These are phyloP conservation scores for Drosophila sproati DNA, from an alignment of 1,140 invertebrate species.

Conservation along the genomic window DNA sequence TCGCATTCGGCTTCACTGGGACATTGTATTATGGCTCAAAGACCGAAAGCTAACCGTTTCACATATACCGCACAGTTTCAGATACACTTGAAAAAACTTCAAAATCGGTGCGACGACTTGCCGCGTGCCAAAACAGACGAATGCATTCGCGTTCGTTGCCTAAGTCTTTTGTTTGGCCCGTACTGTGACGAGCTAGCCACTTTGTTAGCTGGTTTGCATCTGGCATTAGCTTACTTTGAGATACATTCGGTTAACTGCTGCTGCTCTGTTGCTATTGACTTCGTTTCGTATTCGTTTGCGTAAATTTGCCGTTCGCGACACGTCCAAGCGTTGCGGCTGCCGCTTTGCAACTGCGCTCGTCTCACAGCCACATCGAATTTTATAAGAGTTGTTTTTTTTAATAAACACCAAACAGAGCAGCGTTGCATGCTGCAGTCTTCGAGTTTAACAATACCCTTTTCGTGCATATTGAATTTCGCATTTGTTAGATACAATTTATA, in stretches of 20 bases:
- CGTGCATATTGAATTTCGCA: not conserved
- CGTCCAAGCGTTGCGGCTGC: constrained; percentile 66
- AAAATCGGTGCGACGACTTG: constrained; percentile 40
- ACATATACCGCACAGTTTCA: constrained; percentile 20
- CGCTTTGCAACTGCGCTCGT: constrained; percentile 67
- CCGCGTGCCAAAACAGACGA: constrained; percentile 28
- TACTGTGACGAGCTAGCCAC: constrained; percentile 38
- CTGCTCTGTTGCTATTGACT: constrained; percentile 12
- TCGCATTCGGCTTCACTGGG: constrained; percentile 4
- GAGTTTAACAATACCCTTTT: constrained; percentile 24
- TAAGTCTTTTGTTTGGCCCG: constrained; percentile 73
- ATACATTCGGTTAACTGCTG: constrained; percentile 44
- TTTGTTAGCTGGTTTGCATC: constrained; percentile 56
- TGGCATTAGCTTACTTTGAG: constrained; percentile 72
- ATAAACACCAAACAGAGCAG: constrained; percentile 25
- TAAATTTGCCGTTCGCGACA: constrained; percentile 61
- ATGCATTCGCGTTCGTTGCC: constrained; percentile 64
- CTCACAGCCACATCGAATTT: constrained; percentile 67
- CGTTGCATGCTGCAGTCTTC: not conserved
- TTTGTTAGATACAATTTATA: not conserved
- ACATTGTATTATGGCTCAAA: constrained; percentile 18
- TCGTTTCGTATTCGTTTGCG: constrained; percentile 31
- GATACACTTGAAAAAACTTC: constrained; percentile 61
- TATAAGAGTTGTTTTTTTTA: constrained; percentile 64
- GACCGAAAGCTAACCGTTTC: constrained; percentile 16